Evolutionary conservation across 2,113 vertebrate genomes (phyloP).

Genomic region (Hyperoodon ampullatus): DNA sequence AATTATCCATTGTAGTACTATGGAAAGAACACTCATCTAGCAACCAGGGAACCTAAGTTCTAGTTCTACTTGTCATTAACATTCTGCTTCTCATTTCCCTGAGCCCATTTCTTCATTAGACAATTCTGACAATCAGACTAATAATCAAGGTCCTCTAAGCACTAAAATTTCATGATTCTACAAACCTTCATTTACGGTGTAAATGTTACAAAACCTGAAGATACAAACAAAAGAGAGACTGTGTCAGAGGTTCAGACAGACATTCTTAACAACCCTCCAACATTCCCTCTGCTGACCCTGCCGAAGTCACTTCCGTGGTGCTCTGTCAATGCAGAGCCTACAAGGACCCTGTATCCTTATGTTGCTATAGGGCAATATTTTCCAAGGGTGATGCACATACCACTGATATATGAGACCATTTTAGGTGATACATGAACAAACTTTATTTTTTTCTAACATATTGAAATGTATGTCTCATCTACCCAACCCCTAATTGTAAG

Average conservation of each 20-base stretch:
- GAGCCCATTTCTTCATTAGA: neutral
- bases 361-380: neutral
- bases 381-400: neutral
- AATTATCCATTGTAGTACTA: neutral
- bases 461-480: neutral
- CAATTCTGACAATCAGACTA: neutral
- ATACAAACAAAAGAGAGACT: neutral
- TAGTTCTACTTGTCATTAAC: neutral
- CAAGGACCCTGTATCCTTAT: too few species aligned
- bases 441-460: neutral
- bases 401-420: neutral
- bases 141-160: neutral
- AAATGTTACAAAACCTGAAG: conserved; percentile 23
- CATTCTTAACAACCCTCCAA: neutral
- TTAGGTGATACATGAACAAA: neutral
- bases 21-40: neutral
- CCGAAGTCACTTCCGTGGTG: neutral
- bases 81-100: neutral
- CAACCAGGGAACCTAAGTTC: neutral
- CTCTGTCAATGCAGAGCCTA: neutral
- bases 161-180: neutral
- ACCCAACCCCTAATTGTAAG: neutral
- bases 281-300: neutral
- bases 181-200: neutral
- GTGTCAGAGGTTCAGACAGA: neutral